Evolutionary conservation across 2,113 vertebrate species (phyloP).

Genomic region (Onychorhynchus coronatus): DNA sequence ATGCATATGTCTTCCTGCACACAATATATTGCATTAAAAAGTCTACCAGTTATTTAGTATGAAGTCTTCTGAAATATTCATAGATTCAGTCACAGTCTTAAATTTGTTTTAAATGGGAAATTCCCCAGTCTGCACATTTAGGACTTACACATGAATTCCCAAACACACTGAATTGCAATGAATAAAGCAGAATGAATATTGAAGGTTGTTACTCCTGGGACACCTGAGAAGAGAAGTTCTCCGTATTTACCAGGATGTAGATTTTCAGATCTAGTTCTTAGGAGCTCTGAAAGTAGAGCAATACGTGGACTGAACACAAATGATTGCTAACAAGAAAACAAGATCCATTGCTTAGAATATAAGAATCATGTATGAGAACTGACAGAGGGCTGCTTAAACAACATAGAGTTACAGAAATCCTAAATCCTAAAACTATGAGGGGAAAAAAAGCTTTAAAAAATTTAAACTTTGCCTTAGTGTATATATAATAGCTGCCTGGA

Average conservation of each 20-base stretch:
- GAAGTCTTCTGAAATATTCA: background rate
- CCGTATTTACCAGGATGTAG: background rate
- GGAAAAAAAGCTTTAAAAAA: background rate
- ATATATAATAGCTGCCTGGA: background rate
- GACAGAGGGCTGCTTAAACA: background rate
- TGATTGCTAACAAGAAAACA: background rate
- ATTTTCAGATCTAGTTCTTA: background rate
- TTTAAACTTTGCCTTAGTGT: background rate
- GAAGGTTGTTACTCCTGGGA: background rate
- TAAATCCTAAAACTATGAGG: background rate
- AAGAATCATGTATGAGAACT: background rate
- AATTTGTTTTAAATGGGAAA: background rate
- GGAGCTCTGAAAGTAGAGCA: background rate
- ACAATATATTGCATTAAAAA: background rate
- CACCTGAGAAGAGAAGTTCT: background rate
- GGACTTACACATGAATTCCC: background rate
- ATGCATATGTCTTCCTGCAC: background rate
- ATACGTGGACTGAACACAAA: background rate
- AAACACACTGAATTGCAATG: background rate
- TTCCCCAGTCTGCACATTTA: background rate
- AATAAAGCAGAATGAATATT: background rate
- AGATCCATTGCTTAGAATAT: background rate
- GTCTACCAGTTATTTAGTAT: background rate
- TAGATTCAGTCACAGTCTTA: background rate
- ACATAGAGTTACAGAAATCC: background rate